Evolutionary conservation across 2,888 invertebrate species (phyloP), one percentile per base, ranked within the genome.

Genomic region (Lasioglossum lativentre): DNA sequence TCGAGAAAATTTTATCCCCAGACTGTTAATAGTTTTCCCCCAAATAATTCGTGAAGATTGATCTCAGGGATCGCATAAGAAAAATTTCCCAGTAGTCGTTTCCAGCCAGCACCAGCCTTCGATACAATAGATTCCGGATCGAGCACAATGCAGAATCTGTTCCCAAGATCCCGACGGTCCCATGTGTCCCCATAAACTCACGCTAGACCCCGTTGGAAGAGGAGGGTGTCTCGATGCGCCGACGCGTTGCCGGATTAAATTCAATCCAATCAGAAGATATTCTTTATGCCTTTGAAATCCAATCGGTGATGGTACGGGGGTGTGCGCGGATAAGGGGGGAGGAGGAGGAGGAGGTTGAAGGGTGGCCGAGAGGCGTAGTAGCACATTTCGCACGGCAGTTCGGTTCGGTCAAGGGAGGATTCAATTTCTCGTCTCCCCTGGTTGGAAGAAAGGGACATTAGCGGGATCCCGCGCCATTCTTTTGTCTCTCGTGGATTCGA

Each of bases 401-500:
- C 68, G 75, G 83, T 81, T 80, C 47, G 59, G 23, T 78, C 81
- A 68, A 45, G 74, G 71, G 68, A 78, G 86, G 83, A 87, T 87
- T 83, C 86, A 86, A 80, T 87, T 86, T 83, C 86, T 75, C 84
- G 84, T 78, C 75, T 74, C 66, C 80, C 63, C 63, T 76, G 73
- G 63, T 45, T 66, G 52, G 19, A 71, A 68, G 76, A 59, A 74
- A 81, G 73, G 83, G 72, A 85, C 80, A 82, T 80, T 80, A 66
- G 78, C 70, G 52, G 76, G 80, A 80, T 88, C 80, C 40, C n/a
- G n/a, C n/a, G 77, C 75, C 66, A 52, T 74, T 86, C 88, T 85
- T 89, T 89, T 88, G 88, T 89, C 86, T 84, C 63, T 74, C 81
- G 68, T 80, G 72, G 84, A 83, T 79, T 81, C 86, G 73, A 82